Evolutionary conservation across 2,797 vertebrate genomes (phyloP), one percentile per base, ranked within the genome.

Genomic region (Thalassophryne amazonica): DNA sequence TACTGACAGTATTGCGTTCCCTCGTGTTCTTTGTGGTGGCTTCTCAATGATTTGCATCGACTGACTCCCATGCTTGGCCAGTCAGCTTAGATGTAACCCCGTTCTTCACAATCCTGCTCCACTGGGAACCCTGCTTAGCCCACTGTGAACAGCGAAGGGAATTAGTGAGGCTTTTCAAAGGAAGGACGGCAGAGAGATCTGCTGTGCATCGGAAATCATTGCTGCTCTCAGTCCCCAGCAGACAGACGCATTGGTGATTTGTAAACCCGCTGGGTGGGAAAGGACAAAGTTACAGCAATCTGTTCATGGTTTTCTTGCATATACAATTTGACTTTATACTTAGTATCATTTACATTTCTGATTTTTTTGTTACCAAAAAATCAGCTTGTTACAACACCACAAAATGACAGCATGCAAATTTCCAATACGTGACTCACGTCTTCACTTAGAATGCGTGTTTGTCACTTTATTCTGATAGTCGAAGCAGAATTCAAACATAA

Each of bases 131-230:
- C 55, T 73, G 77, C 80, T 85, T 76, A 82, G 77, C 76, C 73
- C 70, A 5, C 39, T 53, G 52, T 63, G 69, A 78, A 59, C 67
- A 35, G 60, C 70, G 68, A 77, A 65, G 30, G 68, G 83, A 76
- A 83, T 84, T 85, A 84, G 76, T 45, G 70, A 65, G 80, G 39
- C 76, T 50, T 85, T 86, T 86, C 71, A 81, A 83, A 85, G 73
- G 63, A 57, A 39, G 49, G 57, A 59, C 67, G 49, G 60, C 68
- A 56, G 55, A 71, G 57, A 73, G 78, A 80, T 85, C 69, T 69
- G 69, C 66, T 46, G 27, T 72, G 79, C 81, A 86, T 87, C 20
- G 69, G 54, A 87, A 85, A 86, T 89, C 84, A 81, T 81, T 84
- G 74, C 71, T 56, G 38, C 64, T 3, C 27, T 64, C 67, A 42